These are phyloP conservation scores for Machimus atricapillus DNA, from an alignment of 2,888 invertebrate species.

Conservation along the genomic window DNA sequence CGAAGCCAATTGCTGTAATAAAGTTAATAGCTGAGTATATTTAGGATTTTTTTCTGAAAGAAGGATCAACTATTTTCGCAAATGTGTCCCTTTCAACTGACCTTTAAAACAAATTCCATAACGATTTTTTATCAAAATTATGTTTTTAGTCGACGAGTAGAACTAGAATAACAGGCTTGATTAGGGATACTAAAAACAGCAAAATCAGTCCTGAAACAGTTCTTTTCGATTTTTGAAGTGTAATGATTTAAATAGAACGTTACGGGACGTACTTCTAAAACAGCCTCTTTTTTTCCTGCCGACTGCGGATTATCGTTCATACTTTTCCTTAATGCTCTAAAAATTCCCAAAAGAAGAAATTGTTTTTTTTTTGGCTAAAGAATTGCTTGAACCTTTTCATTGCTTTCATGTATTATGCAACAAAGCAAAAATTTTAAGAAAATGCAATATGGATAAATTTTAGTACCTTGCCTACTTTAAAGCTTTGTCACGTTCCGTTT, in stretches of 20 bases:
- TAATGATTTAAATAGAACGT: too few relatives aligned
- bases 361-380: not conserved
- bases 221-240: too few relatives aligned
- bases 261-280: too few relatives aligned
- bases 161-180: not conserved
- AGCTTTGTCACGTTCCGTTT: not conserved
- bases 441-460: not conserved
- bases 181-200: not conserved
- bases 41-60: not conserved
- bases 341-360: not conserved
- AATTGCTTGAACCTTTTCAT: not conserved
- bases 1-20: not conserved
- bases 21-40: not conserved
- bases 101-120: too few relatives aligned
- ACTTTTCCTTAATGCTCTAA: too few relatives aligned
- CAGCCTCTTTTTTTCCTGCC: too few relatives aligned
- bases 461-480: not conserved
- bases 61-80: too few relatives aligned
- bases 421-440: not conserved
- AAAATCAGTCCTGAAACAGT: not conserved
- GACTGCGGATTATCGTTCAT: too few relatives aligned
- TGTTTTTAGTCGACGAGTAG: too few relatives aligned
- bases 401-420: not conserved
- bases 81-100: too few relatives aligned
- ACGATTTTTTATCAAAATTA: too few relatives aligned